These are phyloP conservation scores for Oxycera nigricornis DNA, from an alignment of 2,888 invertebrate genomes.

Conservation along the genomic window DNA sequence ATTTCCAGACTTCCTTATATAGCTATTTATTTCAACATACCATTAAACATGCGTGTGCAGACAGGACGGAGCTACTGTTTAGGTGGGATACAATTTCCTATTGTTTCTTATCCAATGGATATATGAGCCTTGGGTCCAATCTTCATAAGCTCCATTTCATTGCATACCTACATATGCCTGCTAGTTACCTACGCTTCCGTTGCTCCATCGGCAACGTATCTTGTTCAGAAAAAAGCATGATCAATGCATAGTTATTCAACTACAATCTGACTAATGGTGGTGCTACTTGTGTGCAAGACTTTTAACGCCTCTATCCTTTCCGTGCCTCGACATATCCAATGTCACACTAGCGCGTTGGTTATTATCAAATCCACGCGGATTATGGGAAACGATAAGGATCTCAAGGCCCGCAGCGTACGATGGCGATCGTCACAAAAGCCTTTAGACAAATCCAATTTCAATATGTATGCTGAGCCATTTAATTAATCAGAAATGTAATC, in stretches of 20 bases:
- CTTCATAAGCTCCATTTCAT: background rate
- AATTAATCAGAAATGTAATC: slow-evolving; percentile 47
- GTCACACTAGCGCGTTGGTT: background rate
- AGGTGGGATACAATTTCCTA: slow-evolving; percentile 33
- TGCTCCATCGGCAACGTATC: background rate
- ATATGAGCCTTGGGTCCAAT: background rate
- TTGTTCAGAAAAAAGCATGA: background rate
- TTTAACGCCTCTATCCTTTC: slow-evolving; percentile 19
- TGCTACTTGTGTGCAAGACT: slow-evolving; percentile 24
- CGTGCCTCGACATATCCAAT: background rate
- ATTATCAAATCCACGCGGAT: background rate
- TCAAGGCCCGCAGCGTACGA: slow-evolving; percentile 8
- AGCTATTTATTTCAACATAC: slow-evolving; percentile 38
- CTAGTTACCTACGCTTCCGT: background rate
- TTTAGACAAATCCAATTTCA: background rate
- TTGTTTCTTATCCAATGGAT: slow-evolving; percentile 38
- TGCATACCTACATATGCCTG: background rate
- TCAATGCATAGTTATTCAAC: slow-evolving; percentile 2
- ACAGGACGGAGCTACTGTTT: slow-evolving; percentile 45
- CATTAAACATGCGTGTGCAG: slow-evolving; percentile 45
- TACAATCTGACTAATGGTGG: background rate
- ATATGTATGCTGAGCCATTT: slow-evolving; percentile 31
- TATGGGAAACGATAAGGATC: slow-evolving; percentile 2
- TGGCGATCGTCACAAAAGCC: slow-evolving; percentile 22
- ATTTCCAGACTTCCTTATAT: no score